phyloP scores from a whole-genome alignment of 2,888 invertebrate genomes.

The Drosophila parthenogenetica region DNA sequence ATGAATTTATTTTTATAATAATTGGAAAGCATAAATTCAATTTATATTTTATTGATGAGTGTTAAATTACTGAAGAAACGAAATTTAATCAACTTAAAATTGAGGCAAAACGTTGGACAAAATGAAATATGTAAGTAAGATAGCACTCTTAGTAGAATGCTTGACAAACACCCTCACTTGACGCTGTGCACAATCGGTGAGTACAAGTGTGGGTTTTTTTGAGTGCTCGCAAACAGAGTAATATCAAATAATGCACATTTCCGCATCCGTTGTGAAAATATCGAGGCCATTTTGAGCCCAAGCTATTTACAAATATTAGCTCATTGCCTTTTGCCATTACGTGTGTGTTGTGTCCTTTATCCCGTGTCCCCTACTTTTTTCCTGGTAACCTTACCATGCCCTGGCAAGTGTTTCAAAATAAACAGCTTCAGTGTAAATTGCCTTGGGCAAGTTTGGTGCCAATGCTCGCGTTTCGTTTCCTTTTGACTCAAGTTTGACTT shows the following conservation, averaged over 20 bases:
- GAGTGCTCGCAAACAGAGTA: conserved; percentile 35
- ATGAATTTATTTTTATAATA: background rate
- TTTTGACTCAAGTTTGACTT: conserved; percentile 64
- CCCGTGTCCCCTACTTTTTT: background rate
- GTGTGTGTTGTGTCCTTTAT: background rate
- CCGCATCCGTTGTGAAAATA: conserved; percentile 65
- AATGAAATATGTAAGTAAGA: background rate
- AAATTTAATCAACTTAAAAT: conserved; percentile 7
- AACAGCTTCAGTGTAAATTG: conserved; percentile 81
- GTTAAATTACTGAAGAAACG: background rate
- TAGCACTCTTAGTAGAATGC: background rate
- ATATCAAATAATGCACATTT: conserved; percentile 80
- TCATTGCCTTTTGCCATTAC: conserved; percentile 34
- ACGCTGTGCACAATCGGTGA: conserved; percentile 24
- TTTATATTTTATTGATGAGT: background rate
- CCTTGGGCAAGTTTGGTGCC: conserved; percentile 63
- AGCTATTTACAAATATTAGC: conserved; percentile 54
- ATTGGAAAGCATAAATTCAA: background rate
- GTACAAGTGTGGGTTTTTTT: conserved; percentile 15
- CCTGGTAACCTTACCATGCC: conserved; percentile 48
- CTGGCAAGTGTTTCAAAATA: conserved; percentile 80
- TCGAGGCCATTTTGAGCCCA: conserved; percentile 45
- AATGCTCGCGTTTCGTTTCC: conserved; percentile 38
- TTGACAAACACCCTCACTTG: conserved; percentile 26
- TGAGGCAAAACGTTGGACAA: background rate